A percentile compares a stretch with the other conserved stretches of the same genome.
These are phyloP conservation scores for Zoanthus sociatus DNA, from an alignment of 92 coral and sea anemone genomes.

Conservation along the genomic window DNA sequence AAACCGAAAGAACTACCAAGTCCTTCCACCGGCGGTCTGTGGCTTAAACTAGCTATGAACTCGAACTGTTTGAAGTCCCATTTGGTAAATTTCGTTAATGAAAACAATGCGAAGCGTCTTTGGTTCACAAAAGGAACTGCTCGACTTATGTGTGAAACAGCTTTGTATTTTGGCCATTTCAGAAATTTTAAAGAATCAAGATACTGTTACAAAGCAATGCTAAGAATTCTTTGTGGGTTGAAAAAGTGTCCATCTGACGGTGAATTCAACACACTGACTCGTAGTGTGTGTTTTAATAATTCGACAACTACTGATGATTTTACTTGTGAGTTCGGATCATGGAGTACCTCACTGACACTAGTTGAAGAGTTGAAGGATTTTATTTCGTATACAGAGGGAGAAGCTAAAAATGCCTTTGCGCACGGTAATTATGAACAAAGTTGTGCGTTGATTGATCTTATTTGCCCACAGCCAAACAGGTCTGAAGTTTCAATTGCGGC, in stretches of 20 bases:
- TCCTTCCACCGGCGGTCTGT: neutral
- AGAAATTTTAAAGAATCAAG: neutral
- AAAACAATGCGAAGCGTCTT: neutral
- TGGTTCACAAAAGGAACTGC: constrained; percentile 30
- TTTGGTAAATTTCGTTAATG: neutral
- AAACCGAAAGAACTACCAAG: neutral
- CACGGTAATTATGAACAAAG: neutral
- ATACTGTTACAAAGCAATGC: constrained; percentile 4
- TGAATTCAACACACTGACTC: constrained; percentile 25
- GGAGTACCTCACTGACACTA: constrained; percentile 9
- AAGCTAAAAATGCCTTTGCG: neutral
- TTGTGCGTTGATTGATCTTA: constrained; percentile 3
- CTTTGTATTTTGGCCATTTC: neutral
- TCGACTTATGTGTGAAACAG: constrained; percentile 34
- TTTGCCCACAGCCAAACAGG: neutral
- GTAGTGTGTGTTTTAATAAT: neutral
- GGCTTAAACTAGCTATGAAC: constrained; percentile 14
- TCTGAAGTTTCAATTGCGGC: neutral
- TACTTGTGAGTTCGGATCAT: neutral
- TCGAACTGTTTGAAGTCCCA: neutral
- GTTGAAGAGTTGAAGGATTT: neutral
- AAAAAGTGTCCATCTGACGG: neutral
- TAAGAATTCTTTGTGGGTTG: neutral
- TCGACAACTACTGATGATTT: neutral
- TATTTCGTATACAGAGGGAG: neutral